A percentile compares a stretch with the other conserved stretches of the same genome.
These are phyloP conservation scores for Pseudomyrmex dendroicus DNA, from an alignment of 1,140 invertebrate genomes.

Conservation along the genomic window DNA sequence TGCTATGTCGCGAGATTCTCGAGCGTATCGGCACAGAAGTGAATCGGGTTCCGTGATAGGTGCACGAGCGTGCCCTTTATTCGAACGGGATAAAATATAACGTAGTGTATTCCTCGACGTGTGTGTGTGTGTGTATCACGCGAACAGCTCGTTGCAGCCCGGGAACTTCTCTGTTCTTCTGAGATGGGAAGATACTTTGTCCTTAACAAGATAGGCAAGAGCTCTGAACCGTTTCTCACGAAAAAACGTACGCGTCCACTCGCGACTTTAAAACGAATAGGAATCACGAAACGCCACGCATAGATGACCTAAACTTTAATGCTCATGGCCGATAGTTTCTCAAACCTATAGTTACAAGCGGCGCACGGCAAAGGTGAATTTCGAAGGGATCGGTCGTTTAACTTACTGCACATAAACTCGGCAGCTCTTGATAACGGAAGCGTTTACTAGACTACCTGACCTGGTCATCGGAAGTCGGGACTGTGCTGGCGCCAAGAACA, in stretches of 20 bases:
- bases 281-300: neutral
- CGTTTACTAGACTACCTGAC: slow-evolving; percentile 67
- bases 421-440: slow-evolving; percentile 64
- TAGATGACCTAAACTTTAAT: slow-evolving; percentile 15
- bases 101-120: slow-evolving; percentile 26
- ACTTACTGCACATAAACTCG: slow-evolving; percentile 67
- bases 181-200: slow-evolving; percentile 3
- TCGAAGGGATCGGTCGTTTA: slow-evolving; percentile 60
- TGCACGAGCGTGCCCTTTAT: slow-evolving; percentile 54
- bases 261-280: neutral
- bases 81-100: slow-evolving; percentile 70
- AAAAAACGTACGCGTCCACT: neutral
- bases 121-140: slow-evolving; percentile 19
- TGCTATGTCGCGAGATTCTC: slow-evolving; percentile 29
- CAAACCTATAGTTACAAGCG: neutral
- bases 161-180: neutral
- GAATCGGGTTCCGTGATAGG: slow-evolving; percentile 33
- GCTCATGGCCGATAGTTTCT: neutral
- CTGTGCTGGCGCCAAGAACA: slow-evolving; percentile 64
- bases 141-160: neutral
- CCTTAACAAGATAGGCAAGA: neutral
- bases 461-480: slow-evolving; percentile 67
- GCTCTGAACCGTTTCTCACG: neutral
- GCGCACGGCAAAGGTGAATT: slow-evolving; percentile 33
- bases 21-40: slow-evolving; percentile 1